Percentiles rank a stretch among this genome's conserved stretches.
Conservation (phyloP, 1,140 invertebrate species). For the Rhizoglyphus robini region DNA sequence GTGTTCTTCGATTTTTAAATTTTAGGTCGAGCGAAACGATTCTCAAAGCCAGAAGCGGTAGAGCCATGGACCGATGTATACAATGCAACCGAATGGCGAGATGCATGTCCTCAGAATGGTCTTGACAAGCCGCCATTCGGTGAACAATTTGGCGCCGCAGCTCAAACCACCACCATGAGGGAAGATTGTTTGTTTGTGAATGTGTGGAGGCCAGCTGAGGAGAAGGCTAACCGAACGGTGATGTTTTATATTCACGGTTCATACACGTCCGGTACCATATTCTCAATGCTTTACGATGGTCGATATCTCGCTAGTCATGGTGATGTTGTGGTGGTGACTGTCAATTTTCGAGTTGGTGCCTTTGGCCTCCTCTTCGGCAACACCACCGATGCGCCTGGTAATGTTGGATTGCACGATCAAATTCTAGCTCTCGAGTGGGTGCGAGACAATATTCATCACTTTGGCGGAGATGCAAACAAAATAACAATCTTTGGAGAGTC, state of each 20-base stretch:
- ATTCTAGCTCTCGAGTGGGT: no score
- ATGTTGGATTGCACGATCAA: no score
- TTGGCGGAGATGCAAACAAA: no score
- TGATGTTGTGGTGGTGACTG: no score
- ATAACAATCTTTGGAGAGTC: no score
- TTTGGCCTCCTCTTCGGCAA: no score
- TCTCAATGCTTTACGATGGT: neutral
- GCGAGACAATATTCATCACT: no score
- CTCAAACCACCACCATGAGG: constrained; percentile 1
- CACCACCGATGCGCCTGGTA: no score
- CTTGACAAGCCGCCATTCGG: neutral
- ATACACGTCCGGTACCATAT: neutral
- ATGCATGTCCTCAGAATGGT: neutral
- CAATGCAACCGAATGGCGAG: neutral
- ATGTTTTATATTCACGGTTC: constrained; percentile 30
- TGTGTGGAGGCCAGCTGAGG: constrained; percentile 29
- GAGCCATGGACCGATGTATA: neutral
- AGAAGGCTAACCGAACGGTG: constrained; percentile 20
- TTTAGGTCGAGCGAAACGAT: neutral
- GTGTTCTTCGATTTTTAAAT: no score
- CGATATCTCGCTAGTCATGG: no score
- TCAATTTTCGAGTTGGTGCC: no score
- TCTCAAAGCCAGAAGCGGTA: constrained; percentile 1
- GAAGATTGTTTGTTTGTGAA: constrained; percentile 38
- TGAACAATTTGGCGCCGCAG: no score